Evolutionary conservation across 2,888 invertebrate genomes (phyloP).

Genomic region (Lasioglossum morio): DNA sequence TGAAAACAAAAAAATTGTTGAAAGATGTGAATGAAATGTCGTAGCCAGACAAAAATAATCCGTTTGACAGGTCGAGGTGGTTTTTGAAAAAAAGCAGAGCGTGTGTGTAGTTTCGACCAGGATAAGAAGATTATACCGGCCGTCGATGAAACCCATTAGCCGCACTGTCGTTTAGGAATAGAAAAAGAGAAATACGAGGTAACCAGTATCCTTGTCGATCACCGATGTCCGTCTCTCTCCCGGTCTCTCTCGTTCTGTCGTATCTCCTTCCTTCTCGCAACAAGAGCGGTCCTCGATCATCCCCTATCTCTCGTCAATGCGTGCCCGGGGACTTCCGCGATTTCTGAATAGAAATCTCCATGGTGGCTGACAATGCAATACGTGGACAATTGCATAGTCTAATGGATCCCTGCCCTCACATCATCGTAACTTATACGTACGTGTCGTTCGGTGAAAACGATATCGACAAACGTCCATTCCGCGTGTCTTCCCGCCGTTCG

Average conservation of each 20-base stretch:
- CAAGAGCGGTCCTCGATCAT: conserved; percentile 73
- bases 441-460: conserved; percentile 72
- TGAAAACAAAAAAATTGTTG: neutral
- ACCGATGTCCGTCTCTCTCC: conserved; percentile 47
- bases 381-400: conserved; percentile 74
- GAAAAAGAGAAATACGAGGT: conserved; percentile 50
- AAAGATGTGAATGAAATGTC: neutral
- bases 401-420: conserved; percentile 71
- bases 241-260: conserved; percentile 8
- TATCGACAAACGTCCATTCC: conserved; percentile 72
- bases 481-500: conserved; percentile 68
- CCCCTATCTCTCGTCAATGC: conserved; percentile 72
- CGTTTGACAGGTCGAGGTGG: neutral
- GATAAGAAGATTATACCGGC: conserved; percentile 13
- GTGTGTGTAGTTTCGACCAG: neutral
- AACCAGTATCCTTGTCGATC: conserved; percentile 55
- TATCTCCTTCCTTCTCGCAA: conserved; percentile 70
- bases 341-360: conserved; percentile 72
- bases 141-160: conserved; percentile 29
- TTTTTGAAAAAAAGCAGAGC: neutral
- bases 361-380: conserved; percentile 71
- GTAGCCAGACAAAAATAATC: neutral
- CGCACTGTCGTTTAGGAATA: conserved; percentile 28
- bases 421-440: conserved; percentile 74
- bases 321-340: conserved; percentile 68